Base-by-base conservation (phyloP, 2,888 invertebrate species). In the Toxonevra muliebris region DNA sequence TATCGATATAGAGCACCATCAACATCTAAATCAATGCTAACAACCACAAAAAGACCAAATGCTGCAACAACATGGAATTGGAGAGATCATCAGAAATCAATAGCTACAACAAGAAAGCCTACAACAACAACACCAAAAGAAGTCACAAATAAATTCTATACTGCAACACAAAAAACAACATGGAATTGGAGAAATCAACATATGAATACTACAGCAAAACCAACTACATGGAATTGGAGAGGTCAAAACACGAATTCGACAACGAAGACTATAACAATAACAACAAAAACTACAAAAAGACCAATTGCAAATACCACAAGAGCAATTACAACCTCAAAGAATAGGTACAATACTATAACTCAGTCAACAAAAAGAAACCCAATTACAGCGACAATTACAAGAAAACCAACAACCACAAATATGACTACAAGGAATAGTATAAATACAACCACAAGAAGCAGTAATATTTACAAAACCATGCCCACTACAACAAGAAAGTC, bases 21-120 rank as follows among this genome's bases (percentile, higher is more conserved):
- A 61, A 40, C 61, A 15, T 17, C 20, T 30, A 59, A 41, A 3
- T 63, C 19, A 57, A 43, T 20, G 43, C 54, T 30, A 61, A 59
- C 69, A 30, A 60, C 62, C 10, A 66, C 69, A 15, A 71, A 55
- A 30, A 48, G 15, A 20, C 69, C 67, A 48, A 57, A 10, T n/a
- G 40, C 65, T 17, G 60, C 53, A 19, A 65, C 61, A 19, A 60
- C 40, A 13, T 58, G 63, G 65, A 71, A 50, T 57, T 65, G 59
- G 65, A 42, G 58, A 4, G 40, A 63, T 58, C 20, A 60, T 20
- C 62, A 15, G 0, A 17, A 9, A 8, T 12, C 57, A 9, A 9
- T 13, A 1, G 15, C 20, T 17, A 64, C 55, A 19, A 53, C 61
- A 11, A 15, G 13, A 12, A 41, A 52, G 41, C 17, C 60, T 9